Base-by-base conservation (phyloP, 2,797 vertebrate species). In the Percopsis omiscomaycus region DNA sequence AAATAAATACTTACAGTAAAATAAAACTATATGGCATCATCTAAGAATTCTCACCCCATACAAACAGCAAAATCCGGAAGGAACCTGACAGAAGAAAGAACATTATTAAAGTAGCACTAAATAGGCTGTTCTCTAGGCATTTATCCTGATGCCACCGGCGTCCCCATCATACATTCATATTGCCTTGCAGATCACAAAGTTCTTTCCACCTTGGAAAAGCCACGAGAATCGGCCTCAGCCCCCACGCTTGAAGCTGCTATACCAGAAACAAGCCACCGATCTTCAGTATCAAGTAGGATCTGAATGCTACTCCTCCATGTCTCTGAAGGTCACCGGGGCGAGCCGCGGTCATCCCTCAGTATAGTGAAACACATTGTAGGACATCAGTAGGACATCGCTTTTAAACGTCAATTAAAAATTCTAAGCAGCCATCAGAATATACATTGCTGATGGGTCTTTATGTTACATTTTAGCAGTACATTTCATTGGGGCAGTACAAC, bases 131-230 rank as follows among this genome's bases (percentile, higher is more conserved):
- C 55, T 53, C 4, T 10, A 5, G 54, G 29, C 54, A 30, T 46
- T 29, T 29, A 73, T 59, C 75, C 60, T 69, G 62, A 76, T 68
- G 69, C 71, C 68, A 58, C 29, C 37, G 60, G 69, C 66, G 61
- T 55, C 52, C 74, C 72, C 66, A 72, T 81, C 68, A 75, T 78
- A 77, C 78, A 79, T 68, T 68, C 73, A 56, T 82, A 87, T 90
- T 84, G 71, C 74, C 79, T 86, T 91, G 61, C 93, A 98, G 98
- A 98, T 92, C 87, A 93, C 74, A 97, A 95, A 92, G 94, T 90
- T 87, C 91, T 97, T 85, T 96, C 95, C 64, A 93, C 95, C 29
- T 86, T 98, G 92, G 96, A 99, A 92, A 97, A 96, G 90, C 95
- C 97, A 44, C 91, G 95, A 81, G 96, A 98, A 88, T 98, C 96